phyloP scores from a whole-genome alignment of 2,888 invertebrate genomes.

The Penaeus monodon region DNA sequence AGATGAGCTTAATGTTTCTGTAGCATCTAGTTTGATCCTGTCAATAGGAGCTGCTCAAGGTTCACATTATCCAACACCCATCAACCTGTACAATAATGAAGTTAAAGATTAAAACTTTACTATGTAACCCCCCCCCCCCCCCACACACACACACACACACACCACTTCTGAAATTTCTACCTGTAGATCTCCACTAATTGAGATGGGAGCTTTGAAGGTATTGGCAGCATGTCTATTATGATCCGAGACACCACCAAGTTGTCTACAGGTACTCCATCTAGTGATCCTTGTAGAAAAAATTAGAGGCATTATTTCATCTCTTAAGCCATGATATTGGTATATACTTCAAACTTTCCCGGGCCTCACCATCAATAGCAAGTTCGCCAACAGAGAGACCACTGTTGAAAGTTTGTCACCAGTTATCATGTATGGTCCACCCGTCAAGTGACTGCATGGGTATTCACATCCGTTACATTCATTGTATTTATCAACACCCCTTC shows the following conservation, averaged over 20 bases:
- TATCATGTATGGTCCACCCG: not conserved
- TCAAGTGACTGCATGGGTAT: not conserved
- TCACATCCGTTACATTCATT: not conserved
- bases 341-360: no score
- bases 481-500: slow-evolving; percentile 16
- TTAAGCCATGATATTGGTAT: no score
- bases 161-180: not conserved
- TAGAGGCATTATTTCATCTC: no score
- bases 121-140: no score
- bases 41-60: slow-evolving; percentile 8
- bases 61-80: slow-evolving; percentile 32
- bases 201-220: not conserved
- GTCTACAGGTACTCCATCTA: slow-evolving; percentile 10
- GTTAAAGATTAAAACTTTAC: not conserved
- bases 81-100: slow-evolving; percentile 10
- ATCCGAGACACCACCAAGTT: slow-evolving; percentile 17
- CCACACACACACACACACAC: no score
- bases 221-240: no score
- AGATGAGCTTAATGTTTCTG: slow-evolving; percentile 5
- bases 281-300: not conserved
- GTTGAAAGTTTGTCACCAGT: slow-evolving; percentile 31
- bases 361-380: slow-evolving; percentile 20
- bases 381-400: not conserved
- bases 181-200: slow-evolving; percentile 11
- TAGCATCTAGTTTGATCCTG: slow-evolving; percentile 1